Conservation (phyloP, 2,113 vertebrate species). For the Anser cygnoides region DNA sequence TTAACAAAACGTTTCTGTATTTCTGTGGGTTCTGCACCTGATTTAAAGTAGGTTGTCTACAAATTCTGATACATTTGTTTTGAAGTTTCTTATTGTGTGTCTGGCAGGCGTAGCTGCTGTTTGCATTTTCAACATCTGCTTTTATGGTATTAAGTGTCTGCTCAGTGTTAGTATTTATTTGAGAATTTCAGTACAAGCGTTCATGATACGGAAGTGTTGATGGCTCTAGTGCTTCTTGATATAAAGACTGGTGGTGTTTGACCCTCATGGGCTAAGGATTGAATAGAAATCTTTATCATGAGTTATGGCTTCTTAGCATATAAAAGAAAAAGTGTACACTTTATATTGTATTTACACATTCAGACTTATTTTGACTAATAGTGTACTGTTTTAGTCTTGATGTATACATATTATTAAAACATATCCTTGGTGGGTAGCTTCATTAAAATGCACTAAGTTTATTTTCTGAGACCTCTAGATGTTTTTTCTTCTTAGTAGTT, state of each 20-base stretch:
- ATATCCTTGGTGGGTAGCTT: not conserved
- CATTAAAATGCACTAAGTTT: not conserved
- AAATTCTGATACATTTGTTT: not conserved
- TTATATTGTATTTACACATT: not conserved
- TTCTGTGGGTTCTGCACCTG: not conserved
- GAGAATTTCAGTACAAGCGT: not conserved
- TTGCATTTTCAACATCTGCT: not conserved
- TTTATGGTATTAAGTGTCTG: not conserved
- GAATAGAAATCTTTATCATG: not conserved
- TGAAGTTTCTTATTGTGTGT: not conserved
- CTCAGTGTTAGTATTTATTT: not conserved
- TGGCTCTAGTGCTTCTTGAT: not conserved
- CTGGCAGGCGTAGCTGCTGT: not conserved
- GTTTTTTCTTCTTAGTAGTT: not conserved
- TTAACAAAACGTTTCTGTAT: not conserved
- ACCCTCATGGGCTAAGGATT: not conserved
- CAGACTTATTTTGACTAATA: not conserved
- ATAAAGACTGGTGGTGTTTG: rapidly evolving
- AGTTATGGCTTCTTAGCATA: not conserved
- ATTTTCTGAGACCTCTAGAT: not conserved
- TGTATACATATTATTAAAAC: not conserved
- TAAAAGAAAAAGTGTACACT: not conserved
- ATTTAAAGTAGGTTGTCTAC: not conserved
- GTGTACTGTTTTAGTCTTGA: not conserved
- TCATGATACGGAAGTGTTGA: not conserved